Evolutionary conservation across 2,113 vertebrate genomes (phyloP).

Genomic region (Lophura nycthemera): DNA sequence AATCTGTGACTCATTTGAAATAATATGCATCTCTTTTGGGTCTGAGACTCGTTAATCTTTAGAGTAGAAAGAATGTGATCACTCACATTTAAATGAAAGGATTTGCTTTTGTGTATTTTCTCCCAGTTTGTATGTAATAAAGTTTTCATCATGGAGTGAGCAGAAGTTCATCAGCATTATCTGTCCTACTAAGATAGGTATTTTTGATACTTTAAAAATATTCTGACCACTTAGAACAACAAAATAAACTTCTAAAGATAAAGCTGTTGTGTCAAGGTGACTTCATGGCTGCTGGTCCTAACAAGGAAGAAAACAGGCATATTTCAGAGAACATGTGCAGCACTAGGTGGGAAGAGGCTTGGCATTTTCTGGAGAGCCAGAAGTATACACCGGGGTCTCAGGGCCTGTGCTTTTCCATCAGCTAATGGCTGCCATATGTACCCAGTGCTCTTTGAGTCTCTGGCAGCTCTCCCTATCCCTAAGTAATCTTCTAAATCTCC

Average conservation of each 20-base stretch:
- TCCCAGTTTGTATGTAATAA: background rate
- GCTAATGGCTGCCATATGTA: background rate
- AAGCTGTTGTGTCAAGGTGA: background rate
- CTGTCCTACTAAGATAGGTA: background rate
- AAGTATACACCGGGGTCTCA: background rate
- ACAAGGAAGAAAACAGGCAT: background rate
- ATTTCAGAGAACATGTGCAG: background rate
- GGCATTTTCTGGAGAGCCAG: background rate
- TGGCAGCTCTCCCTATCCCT: background rate
- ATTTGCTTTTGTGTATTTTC: background rate
- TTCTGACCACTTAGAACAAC: background rate
- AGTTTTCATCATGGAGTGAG: background rate
- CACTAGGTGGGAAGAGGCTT: background rate
- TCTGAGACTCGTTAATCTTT: constrained; percentile 49
- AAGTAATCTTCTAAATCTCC: background rate
- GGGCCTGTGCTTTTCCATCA: background rate
- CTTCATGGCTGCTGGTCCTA: background rate
- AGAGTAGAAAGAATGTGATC: constrained; percentile 24
- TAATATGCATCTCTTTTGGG: constrained; percentile 3
- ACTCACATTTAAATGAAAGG: background rate
- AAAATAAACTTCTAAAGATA: background rate
- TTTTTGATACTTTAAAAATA: background rate
- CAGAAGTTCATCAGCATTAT: background rate
- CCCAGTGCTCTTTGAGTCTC: background rate
- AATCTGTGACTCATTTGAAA: constrained; percentile 63